A percentile compares a stretch with the other conserved stretches of the same genome.
These are phyloP conservation scores for Rhorus exstirpatorius DNA, from an alignment of 2,888 invertebrate genomes.

Conservation along the genomic window DNA sequence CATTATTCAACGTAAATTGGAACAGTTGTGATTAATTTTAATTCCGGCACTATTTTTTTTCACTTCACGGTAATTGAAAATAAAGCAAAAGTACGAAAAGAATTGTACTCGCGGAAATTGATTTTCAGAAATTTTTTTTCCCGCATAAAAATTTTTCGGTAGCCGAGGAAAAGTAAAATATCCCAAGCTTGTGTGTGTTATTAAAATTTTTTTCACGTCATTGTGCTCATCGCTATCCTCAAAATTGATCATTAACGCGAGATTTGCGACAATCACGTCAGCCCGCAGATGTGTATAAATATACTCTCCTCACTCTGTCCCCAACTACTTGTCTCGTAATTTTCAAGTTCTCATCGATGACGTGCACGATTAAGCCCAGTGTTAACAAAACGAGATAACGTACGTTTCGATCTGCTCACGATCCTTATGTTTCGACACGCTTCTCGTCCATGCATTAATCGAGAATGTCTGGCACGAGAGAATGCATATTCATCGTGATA, in stretches of 20 bases:
- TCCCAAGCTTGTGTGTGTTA: no score
- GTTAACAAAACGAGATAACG: slow-evolving; percentile 46
- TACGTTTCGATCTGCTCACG: slow-evolving; percentile 15
- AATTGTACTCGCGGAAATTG: no score
- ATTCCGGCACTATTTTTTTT: no score
- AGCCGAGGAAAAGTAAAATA: no score
- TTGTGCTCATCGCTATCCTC: neutral
- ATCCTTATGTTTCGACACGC: neutral
- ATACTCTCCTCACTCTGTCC: neutral
- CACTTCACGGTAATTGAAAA: no score
- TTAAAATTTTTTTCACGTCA: slow-evolving; percentile 11
- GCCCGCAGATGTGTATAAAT: no score
- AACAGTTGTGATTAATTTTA: no score
- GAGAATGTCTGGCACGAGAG: slow-evolving; percentile 5
- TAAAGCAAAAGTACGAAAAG: no score
- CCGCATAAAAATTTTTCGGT: no score
- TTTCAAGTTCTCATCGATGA: slow-evolving; percentile 35
- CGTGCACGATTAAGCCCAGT: slow-evolving; percentile 42
- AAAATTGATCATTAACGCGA: neutral
- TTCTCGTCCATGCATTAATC: neutral
- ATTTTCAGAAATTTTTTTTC: no score
- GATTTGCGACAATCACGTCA: neutral
- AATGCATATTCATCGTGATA: slow-evolving; percentile 32
- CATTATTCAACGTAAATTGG: no score
- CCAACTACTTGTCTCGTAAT: neutral